Evolutionary conservation across 1,140 invertebrate genomes (phyloP).

Genomic region (Zaprionus ornatus): DNA sequence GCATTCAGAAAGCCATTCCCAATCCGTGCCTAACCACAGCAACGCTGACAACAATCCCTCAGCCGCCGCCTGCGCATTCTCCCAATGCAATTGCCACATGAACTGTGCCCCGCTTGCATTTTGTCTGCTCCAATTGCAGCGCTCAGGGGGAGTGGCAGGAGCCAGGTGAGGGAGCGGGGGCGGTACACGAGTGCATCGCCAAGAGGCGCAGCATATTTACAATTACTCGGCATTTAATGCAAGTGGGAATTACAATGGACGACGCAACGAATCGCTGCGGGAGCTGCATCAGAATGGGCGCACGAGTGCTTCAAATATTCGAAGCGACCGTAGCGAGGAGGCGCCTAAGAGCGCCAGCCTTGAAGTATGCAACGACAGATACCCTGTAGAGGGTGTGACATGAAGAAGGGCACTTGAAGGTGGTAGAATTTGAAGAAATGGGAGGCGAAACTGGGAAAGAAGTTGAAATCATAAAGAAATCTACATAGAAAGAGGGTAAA

Average conservation of each 20-base stretch:
- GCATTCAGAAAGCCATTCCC: background rate
- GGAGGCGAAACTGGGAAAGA: too few relatives aligned
- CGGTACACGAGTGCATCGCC: conserved; percentile 19
- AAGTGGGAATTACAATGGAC: conserved; percentile 74
- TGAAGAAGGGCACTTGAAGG: background rate
- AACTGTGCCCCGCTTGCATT: conserved; percentile 59
- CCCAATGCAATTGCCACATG: conserved; percentile 45
- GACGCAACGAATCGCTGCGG: background rate
- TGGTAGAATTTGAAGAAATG: background rate
- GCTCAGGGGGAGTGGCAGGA: background rate
- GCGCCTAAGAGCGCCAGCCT: conserved; percentile 31
- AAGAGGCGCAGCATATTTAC: conserved; percentile 67
- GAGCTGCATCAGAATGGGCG: conserved; percentile 4
- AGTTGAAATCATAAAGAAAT: too few relatives aligned
- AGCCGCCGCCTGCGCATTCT: background rate
- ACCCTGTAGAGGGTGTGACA: background rate
- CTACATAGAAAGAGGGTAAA: too few relatives aligned
- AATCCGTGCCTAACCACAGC: background rate
- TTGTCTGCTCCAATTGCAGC: conserved; percentile 77
- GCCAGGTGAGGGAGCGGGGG: conserved; percentile 1
- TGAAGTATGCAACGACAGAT: conserved; percentile 28
- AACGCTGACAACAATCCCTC: background rate
- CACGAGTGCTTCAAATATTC: conserved; percentile 57
- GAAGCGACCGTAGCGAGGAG: conserved; percentile 36
- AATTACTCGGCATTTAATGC: conserved; percentile 78